Base-by-base conservation (phyloP, 2,113 vertebrate genomes). In the Hippocampus zosterae region DNA sequence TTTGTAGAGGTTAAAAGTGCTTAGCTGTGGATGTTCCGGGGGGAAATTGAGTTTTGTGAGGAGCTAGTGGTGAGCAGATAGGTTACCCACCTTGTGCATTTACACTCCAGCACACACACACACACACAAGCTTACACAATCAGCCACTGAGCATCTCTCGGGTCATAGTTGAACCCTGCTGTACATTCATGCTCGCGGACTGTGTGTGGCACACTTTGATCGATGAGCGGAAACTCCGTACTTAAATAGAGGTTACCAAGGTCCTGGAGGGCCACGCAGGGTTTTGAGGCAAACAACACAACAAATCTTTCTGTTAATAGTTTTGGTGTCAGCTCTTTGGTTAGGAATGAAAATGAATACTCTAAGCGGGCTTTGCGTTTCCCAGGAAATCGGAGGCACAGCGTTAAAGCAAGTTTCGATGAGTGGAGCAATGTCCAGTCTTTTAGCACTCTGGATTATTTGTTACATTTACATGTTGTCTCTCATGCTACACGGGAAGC, bases 201-300 rank as follows among this genome's bases (percentile, higher is more conserved):
- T 68, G 71, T 75, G 65, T 62, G 73, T 25, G 3, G 66, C 69
- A 82, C 70, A 59, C 72, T 83, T 81, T 90, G 89, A 90, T 92
- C 78, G 86, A 91, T 88, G 87, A 86, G 71, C 72, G 78, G 73
- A 74, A 87, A 82, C 74, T 77, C 57, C 2, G 76, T 72, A 67
- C 79, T 81, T 86, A 89, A 91, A 90, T 86, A 81, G 86, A 76
- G 89, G 91, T 92, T 90, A 89, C 80, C 71, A 33, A 66, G 76
- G 80, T 88, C 82, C 70, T 40, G 2, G 44, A 72, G 76, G 68
- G 68, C 73, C 72, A 74, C 73, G 48, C 52, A 25, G 53, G 70
- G 82, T 80, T 79, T 77, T 76, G 66, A 85, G 41, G 76, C 71
- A 84, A 89, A 85, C 74, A 83, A 81, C 63, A 53, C 71, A 86